Conservation (phyloP, 2,888 invertebrate species). For the Thecocarcelia acutangulata region DNA sequence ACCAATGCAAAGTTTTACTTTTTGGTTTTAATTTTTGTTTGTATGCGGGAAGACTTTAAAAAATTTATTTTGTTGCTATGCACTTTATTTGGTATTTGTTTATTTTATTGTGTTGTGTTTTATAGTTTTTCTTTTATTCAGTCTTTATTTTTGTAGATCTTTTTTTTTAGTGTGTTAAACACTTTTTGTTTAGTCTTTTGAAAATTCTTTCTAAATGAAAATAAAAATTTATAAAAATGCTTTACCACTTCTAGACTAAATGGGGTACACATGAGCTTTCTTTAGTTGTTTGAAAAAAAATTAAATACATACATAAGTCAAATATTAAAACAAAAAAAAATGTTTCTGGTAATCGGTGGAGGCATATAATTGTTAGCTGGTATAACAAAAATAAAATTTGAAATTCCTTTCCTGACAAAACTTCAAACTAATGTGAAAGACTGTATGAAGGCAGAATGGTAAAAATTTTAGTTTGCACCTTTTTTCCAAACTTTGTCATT, state of each 20-base stretch:
- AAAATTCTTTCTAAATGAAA: constrained; percentile 24
- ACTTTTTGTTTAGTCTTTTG: constrained; percentile 25
- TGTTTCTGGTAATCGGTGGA: too few relatives aligned
- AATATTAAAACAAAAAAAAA: neutral
- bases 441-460: too few relatives aligned
- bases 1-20: constrained; percentile 66
- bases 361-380: too few relatives aligned
- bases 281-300: neutral
- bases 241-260: constrained; percentile 8
- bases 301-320: neutral
- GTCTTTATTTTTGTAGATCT: constrained; percentile 56
- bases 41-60: constrained; percentile 58
- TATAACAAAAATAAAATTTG: neutral
- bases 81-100: constrained; percentile 40
- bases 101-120: constrained; percentile 33
- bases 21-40: constrained; percentile 37
- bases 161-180: constrained; percentile 47
- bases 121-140: constrained; percentile 56
- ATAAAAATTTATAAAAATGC: neutral
- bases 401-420: neutral
- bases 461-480: too few relatives aligned
- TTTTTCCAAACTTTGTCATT: too few relatives aligned
- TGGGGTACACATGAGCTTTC: too few relatives aligned
- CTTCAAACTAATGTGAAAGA: too few relatives aligned
- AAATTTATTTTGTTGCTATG: constrained; percentile 55